Evolutionary conservation across 2,113 vertebrate species (phyloP).

Genomic region (Empidonax traillii): DNA sequence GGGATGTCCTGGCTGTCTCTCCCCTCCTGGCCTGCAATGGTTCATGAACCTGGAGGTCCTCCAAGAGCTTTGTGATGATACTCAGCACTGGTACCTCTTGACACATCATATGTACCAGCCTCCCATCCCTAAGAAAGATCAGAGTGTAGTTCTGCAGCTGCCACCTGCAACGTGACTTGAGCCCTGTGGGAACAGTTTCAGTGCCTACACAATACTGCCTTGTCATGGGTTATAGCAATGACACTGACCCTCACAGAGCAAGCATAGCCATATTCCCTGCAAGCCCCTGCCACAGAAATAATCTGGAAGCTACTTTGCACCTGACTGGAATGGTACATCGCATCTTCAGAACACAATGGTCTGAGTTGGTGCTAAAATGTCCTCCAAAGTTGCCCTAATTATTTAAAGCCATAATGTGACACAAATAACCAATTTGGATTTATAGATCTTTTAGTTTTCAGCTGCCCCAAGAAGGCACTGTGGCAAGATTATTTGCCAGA

Average conservation of each 20-base stretch:
- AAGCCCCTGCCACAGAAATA: not conserved
- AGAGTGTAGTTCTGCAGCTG: not conserved
- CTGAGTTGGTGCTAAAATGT: not conserved
- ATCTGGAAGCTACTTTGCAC: not conserved
- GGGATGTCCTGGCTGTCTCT: not conserved
- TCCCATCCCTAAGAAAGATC: not conserved
- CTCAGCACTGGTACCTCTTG: not conserved
- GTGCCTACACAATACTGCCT: not conserved
- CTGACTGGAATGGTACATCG: not conserved
- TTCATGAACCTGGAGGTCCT: not conserved
- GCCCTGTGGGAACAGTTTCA: not conserved
- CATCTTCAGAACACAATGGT: not conserved
- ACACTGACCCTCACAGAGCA: fast-evolving
- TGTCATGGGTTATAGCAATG: fast-evolving
- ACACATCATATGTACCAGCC: not conserved
- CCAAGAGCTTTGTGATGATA: not conserved
- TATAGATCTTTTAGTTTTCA: not conserved
- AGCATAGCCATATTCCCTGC: fast-evolving
- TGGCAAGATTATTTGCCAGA: constrained; percentile 5
- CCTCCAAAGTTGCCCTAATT: not conserved
- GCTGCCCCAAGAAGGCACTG: constrained; percentile 24
- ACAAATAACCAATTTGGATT: not conserved
- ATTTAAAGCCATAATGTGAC: not conserved
- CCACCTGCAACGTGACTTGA: not conserved
- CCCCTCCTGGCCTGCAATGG: not conserved